Evolutionary conservation across 2,113 vertebrate genomes (phyloP), one percentile per base, ranked within the genome.

Genomic region (Arothron firmamentum): DNA sequence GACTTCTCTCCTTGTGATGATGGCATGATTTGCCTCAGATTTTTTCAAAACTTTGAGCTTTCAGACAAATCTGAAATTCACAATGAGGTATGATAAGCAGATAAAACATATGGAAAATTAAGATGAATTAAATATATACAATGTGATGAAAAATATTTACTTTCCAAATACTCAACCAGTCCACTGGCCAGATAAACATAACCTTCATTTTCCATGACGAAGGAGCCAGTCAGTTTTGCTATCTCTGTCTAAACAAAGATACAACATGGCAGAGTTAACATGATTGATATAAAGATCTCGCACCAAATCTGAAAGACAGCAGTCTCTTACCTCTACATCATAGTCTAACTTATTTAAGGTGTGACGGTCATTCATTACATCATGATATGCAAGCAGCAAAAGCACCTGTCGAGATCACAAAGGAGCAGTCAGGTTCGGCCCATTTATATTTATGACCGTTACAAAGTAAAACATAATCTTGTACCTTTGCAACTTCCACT

Each of bases 401-500:
- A 90, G 76, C 21, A 91, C 87, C 91, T 90, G 63, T 13, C 55
- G 31, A 47, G 5, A 58, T n/a, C 7, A 74, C 6, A 54, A 62
- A 47, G 16, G 57, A 1, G 13, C 0, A 28, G 20, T 75, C 5
- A 74, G 14, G 25, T 15, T 58, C 7, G 5, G 2, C 12, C 6
- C 28, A 9, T 57, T 8, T 17, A 20, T 12, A 14, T 41, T 5
- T 4, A 16, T 4, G 2, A 4, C 7, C 62, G 3, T 5, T 6
- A 31, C 16, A 1, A 4, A 10, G 28, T 13, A 4, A 21, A 5
- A 41, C n/a, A 4, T 64, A 9, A 9, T 23, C 1, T 17, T 59
- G 1, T 88, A 98, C 96, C 95, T 98, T 98, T 75, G 93, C 88
- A 54, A 96, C 72, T 10, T 94, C 94, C 73, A 93, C 55, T 23